Evolutionary conservation across 2,797 vertebrate species (phyloP).

Genomic region (Scolopax bukidnonensis): DNA sequence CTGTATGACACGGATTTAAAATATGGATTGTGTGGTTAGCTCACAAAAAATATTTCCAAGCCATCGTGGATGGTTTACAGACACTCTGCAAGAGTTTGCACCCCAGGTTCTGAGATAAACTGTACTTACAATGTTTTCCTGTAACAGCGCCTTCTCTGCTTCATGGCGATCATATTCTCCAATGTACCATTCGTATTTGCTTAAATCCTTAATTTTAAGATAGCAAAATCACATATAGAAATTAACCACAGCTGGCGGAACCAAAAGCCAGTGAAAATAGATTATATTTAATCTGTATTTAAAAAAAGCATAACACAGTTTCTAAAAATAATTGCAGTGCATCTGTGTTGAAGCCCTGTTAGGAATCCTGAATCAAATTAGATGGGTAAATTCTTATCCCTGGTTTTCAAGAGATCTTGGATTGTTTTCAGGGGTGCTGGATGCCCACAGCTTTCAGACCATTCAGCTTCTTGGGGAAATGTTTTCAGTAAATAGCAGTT

Average conservation of each 20-base stretch:
- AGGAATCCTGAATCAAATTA: background rate
- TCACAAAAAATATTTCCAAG: background rate
- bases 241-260: background rate
- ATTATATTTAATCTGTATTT: background rate
- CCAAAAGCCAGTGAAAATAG: background rate
- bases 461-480: background rate
- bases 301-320: background rate
- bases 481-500: background rate
- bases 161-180: constrained; percentile 80
- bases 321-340: background rate
- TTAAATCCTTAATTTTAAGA: constrained; percentile 57
- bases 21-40: background rate
- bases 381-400: background rate
- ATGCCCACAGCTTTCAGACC: background rate
- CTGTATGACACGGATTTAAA: constrained; percentile 68
- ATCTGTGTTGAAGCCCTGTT: background rate
- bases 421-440: background rate
- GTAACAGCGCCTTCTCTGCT: constrained; percentile 85
- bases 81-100: background rate
- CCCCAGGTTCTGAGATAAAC: background rate
- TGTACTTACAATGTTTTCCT: constrained; percentile 83
- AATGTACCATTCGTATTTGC: constrained; percentile 81
- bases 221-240: background rate
- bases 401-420: background rate
- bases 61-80: background rate